Evolutionary conservation across 2,888 invertebrate species (phyloP), one percentile per base, ranked within the genome.

Genomic region (Schizaphis graminum): DNA sequence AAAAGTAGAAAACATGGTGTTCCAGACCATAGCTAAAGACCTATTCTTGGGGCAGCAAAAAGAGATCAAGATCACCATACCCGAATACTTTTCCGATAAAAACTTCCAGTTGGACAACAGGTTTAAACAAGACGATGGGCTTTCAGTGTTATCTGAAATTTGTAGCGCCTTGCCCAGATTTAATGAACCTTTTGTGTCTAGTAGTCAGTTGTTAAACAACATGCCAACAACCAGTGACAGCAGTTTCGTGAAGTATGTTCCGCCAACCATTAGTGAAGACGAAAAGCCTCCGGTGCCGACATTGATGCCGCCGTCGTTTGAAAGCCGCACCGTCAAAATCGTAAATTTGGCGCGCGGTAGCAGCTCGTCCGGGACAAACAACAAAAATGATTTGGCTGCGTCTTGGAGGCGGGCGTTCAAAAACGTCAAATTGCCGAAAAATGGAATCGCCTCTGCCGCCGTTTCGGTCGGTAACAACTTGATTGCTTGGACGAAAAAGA

Each of bases 371-470:
- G 61, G 10, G 13, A 53, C 44, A 35, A 67, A 92, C 41, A 61
- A 94, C 0, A 90, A 91, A 67, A 94, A 91, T 26, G 90, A 94
- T 89, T 53, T 94, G 13, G 7, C 57, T 13, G 7, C 85, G 11
- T 92, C 95, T 26, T 95, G 95, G 95, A 95, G 92, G 53, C 95
- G 94, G 35, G 95, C 95, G 1, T 95, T 95, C 91, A 95, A 95
- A 94, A 95, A 95, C 92, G 95, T 95, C 0, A 95, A 95, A 94
- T 94, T 95, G 44, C 95, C 95, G 0, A 95, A 95, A 95, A 94
- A 94, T 16, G 91, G 91, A n/a, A 44, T 91, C 1, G 7, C 61
- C 7, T 53, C 91, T 2, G 26, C 89, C 0, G 44, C 53, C 5
- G 24, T 44, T 56, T 53, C 77, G 10, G 53, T 28, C 1, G 88